Base-by-base conservation (phyloP, 2,113 vertebrate genomes). In the Brachyhypopomus occidentalis region DNA sequence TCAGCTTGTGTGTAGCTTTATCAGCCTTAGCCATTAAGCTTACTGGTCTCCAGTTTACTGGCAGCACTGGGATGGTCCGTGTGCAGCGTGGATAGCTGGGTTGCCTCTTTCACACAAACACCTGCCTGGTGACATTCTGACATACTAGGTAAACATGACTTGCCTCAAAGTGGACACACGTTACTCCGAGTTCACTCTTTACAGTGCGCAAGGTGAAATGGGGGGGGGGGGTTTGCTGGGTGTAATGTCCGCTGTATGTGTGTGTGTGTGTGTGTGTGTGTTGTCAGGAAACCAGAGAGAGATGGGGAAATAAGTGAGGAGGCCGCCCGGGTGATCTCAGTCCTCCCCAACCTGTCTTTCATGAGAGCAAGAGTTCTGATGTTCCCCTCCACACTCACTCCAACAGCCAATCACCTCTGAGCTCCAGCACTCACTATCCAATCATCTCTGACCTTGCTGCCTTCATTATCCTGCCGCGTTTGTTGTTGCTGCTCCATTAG, bases 351-450 rank as follows among this genome's bases (percentile, higher is more conserved):
- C 88, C 87, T 97, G 80, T 95, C 95, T 20, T 98, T 97, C 93
- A 97, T 97, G 96, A 94, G 91, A 87, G 94, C 94, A 90, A 96
- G 94, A 91, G 94, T 97, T 90, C 90, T 97, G 89, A 96, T 97
- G 95, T 98, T 97, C 88, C 96, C 95, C 20, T 91, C 94, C 86
- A 91, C 94, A 0, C 89, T 97, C 79, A 91, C 91, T 71, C 95
- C 88, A 11, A 69, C 79, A 36, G 64, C 79, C 75, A 41, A 41
- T 82, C 19, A 59, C 17, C 67, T 30, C 22, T 83, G 64, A 83
- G 27, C 41, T 9, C 20, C 60, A 60, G 45, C 4, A n/a, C 25
- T 67, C 8, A 20, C 22, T 30, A 75, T 69, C n/a, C 77, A 84
- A 34, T 38, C 48, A 20, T 16, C 38, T 38, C 17, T 23, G 11